phyloP scores from a whole-genome alignment of 1,140 invertebrate species.

The Euura saliciscinereae region DNA sequence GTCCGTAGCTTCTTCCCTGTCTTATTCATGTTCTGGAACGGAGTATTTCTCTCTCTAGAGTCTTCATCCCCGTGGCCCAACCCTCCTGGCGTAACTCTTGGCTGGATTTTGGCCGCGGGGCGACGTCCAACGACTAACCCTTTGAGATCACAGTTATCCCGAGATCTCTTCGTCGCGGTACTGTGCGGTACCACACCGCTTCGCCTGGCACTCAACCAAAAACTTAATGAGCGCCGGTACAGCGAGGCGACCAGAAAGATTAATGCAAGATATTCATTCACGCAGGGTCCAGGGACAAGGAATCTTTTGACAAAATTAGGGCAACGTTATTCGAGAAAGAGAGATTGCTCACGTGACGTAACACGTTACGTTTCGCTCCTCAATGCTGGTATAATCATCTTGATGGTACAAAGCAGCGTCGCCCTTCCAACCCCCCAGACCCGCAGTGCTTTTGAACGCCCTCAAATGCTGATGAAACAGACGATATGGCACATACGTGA shows the following conservation, averaged over 20 bases:
- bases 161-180: constrained; percentile 35
- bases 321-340: too few species aligned
- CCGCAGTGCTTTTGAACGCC: neutral
- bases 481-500: neutral
- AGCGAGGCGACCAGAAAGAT: constrained; percentile 18
- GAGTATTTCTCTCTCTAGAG: neutral
- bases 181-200: neutral
- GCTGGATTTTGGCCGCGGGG: constrained; percentile 29
- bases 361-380: neutral
- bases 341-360: neutral
- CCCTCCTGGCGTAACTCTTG: constrained; percentile 34
- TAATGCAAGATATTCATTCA: constrained; percentile 18
- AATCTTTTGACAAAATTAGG: neutral
- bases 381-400: neutral
- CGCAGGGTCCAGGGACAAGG: neutral
- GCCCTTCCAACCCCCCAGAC: neutral
- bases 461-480: constrained; percentile 2
- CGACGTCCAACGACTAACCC: constrained; percentile 45
- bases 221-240: constrained; percentile 43
- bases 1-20: constrained; percentile 16
- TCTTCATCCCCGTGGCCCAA: constrained; percentile 16
- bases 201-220: constrained; percentile 48
- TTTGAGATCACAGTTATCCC: constrained; percentile 45
- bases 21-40: constrained; percentile 15
- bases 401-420: neutral